Percentiles rank a stretch among this genome's conserved stretches.
These are phyloP conservation scores for Listrodromus nycthemerus DNA, from an alignment of 2,888 invertebrate genomes.

Conservation along the genomic window DNA sequence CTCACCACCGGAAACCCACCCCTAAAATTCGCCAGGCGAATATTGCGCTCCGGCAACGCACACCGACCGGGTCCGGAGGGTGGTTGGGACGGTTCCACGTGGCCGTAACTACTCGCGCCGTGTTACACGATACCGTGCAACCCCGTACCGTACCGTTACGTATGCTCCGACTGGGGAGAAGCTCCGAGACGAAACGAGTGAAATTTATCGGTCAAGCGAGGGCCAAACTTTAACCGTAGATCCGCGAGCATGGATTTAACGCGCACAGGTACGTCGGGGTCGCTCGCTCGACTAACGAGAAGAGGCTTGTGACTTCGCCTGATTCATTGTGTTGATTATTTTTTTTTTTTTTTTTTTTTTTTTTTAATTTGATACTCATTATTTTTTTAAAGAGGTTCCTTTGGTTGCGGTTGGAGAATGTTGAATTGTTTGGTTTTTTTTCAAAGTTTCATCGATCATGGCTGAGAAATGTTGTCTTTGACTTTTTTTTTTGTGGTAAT, in stretches of 20 bases:
- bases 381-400: too few species aligned
- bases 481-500: too few species aligned
- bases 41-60: conserved; percentile 33
- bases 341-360: too few species aligned
- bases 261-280: background rate
- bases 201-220: conserved; percentile 68
- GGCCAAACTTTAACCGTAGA: conserved; percentile 62
- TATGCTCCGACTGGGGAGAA: conserved; percentile 39
- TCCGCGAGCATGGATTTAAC: conserved; percentile 5
- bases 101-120: conserved; percentile 12
- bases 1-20: conserved; percentile 30
- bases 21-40: conserved; percentile 38
- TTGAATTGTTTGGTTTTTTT: too few species aligned
- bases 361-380: too few species aligned
- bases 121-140: conserved; percentile 28
- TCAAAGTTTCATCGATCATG: too few species aligned
- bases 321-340: too few species aligned
- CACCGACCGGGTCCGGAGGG: background rate
- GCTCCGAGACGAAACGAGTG: conserved; percentile 42
- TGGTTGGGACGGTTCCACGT: background rate
- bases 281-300: too few species aligned
- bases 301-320: too few species aligned
- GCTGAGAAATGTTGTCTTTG: too few species aligned
- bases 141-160: background rate
- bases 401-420: too few species aligned